Percentiles rank a stretch among this genome's conserved stretches.
Evolutionary conservation across 2,113 vertebrate species (phyloP).

Genomic region (Leuciscus idus): DNA sequence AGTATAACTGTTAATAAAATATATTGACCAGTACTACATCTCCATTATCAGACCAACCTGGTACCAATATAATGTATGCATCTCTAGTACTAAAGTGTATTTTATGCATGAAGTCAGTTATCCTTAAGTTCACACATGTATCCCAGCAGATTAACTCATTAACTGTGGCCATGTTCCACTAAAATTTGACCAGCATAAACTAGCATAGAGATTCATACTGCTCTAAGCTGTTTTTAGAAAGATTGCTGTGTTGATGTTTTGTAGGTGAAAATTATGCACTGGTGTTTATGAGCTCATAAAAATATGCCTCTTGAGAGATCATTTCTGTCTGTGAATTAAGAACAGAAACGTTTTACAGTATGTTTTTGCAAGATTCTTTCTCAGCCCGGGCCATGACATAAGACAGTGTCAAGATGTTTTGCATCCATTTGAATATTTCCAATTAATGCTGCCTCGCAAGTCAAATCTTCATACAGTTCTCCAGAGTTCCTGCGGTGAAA

Average conservation of each 20-base stretch:
- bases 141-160: too few species aligned
- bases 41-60: not conserved
- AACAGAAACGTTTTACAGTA: not conserved
- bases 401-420: constrained; percentile 22
- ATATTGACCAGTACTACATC: too few species aligned
- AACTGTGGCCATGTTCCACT: not conserved
- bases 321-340: constrained; percentile 8
- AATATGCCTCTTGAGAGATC: not conserved
- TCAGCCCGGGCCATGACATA: not conserved
- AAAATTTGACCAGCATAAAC: not conserved
- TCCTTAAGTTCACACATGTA: not conserved
- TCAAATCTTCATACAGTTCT: constrained; percentile 31
- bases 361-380: not conserved
- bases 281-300: constrained; percentile 28
- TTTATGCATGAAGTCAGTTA: not conserved
- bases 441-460: constrained; percentile 36
- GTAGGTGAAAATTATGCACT: constrained; percentile 24
- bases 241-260: constrained; percentile 23
- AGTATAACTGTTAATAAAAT: too few species aligned
- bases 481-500: constrained; percentile 25
- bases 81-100: not conserved
- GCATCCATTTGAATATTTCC: constrained; percentile 48
- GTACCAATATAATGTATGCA: not conserved
- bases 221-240: not conserved
- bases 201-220: not conserved